Conservation (phyloP, 2,888 invertebrate genomes). For the Acleris literana region DNA sequence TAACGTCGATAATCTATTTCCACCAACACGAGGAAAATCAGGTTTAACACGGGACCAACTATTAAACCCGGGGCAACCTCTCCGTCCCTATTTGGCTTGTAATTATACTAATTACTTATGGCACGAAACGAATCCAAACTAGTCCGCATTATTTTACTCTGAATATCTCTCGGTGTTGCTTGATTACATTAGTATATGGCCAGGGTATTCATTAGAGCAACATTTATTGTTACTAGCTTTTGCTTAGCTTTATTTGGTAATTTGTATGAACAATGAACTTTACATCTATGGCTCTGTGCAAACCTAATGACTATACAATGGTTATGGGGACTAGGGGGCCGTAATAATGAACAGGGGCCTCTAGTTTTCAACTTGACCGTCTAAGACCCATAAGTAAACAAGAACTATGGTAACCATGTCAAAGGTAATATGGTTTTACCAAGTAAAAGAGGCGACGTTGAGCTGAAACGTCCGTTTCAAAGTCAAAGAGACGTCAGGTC, state of each 20-base stretch:
- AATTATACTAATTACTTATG: constrained; percentile 18
- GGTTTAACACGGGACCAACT: neutral
- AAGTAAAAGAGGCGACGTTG: too few species aligned
- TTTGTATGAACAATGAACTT: too few species aligned
- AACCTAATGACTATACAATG: too few species aligned
- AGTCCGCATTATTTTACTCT: constrained; percentile 7
- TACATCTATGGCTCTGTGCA: too few species aligned
- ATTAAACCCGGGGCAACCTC: constrained; percentile 1
- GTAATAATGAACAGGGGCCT: too few species aligned
- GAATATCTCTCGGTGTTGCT: constrained; percentile 3
- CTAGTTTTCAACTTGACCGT: too few species aligned
- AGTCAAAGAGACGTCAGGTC: too few species aligned
- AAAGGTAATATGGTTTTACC: too few species aligned
- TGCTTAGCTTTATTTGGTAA: neutral
- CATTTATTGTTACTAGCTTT: neutral
- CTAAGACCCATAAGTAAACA: too few species aligned
- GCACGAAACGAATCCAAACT: constrained; percentile 13
- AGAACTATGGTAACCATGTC: too few species aligned
- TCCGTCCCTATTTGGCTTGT: constrained; percentile 5
- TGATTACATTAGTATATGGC: constrained; percentile 4
- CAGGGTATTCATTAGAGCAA: neutral
- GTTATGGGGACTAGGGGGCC: too few species aligned
- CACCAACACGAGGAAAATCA: neutral
- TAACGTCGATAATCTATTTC: neutral
- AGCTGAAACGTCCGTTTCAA: too few species aligned